Conservation (phyloP, 2,797 vertebrate species). For the Oreonectes daqikongensis region DNA sequence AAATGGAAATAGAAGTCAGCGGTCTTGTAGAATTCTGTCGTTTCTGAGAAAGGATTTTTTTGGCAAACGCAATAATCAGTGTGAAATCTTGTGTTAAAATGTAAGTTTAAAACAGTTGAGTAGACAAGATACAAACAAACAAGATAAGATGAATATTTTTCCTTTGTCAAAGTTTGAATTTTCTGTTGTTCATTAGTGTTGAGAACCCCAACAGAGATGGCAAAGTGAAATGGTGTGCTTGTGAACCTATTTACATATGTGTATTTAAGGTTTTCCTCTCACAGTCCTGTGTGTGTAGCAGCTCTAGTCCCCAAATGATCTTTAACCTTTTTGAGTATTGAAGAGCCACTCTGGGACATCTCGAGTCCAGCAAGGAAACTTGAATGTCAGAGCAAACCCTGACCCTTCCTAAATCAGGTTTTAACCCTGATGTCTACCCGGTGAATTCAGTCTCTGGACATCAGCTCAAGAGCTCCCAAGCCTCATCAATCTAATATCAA, state of each 20-base stretch:
- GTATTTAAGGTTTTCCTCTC: slow-evolving; percentile 2
- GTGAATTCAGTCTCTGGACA: slow-evolving; percentile 7
- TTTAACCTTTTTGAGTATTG: not conserved
- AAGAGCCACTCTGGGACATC: not conserved
- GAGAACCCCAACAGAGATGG: not conserved
- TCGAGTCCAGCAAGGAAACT: not conserved
- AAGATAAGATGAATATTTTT: not conserved
- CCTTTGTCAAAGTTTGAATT: not conserved
- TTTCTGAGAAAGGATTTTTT: not conserved
- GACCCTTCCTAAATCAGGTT: slow-evolving; percentile 1
- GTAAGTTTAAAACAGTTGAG: not conserved
- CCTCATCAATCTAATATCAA: slow-evolving; percentile 32
- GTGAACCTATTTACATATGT: not conserved
- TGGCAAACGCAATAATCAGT: not conserved
- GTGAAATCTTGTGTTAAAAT: not conserved
- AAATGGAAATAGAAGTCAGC: not conserved
- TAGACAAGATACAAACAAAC: not conserved
- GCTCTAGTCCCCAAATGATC: slow-evolving; percentile 1
- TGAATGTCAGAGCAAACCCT: not conserved
- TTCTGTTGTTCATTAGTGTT: not conserved
- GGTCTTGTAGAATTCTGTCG: not conserved
- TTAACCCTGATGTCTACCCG: slow-evolving; percentile 14
- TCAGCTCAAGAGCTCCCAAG: not conserved
- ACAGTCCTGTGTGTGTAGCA: not conserved
- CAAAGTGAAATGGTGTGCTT: not conserved